Base-by-base conservation (phyloP, 2,113 vertebrate species). In the Actenoides hombroni region DNA sequence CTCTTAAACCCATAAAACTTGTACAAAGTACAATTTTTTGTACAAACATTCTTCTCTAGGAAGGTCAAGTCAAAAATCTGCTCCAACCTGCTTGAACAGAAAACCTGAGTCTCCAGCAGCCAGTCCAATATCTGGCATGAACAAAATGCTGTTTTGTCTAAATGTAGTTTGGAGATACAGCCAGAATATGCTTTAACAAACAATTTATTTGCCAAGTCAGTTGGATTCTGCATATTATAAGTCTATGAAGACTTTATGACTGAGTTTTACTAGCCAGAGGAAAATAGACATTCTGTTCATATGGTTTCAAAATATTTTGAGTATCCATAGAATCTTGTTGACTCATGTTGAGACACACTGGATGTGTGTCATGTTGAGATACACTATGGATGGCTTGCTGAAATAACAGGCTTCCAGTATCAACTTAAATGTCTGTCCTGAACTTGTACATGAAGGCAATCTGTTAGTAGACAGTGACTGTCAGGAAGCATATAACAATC, bases 271-370 rank as follows among this genome's bases (percentile, higher is more conserved):
- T 89, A 92, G 83, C 29, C 89, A 92, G 81, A 91, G 83, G 77
- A 96, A 96, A 97, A 96, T 74, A 95, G 85, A 90, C 54, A 59
- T 92, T 64, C n/a, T 91, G 95, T 73, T 96, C 94, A 96, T 94
- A 97, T 87, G 92, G 91, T 96, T 96, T 97, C 96, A 96, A 97
- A 96, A 97, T 96, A 97, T 97, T 97, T 96, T 95, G 91, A 80
- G 94, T 96, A 96, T 96, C 96, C 96, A 97, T 92, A 96, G 96
- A 94, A 80, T 73, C 83, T 70, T 87, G 67, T 94, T 95, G 94
- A 95, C 74, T 94, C 77, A 33, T 7, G 28, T 51, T 89, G 64
- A 93, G 64, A 93, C 48, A 89, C 0, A 0, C 49, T 51, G 49
- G 49, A 51, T 25, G 49, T 51, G 49, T 51, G 49, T 94, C 74